Conservation (phyloP, 1,140 invertebrate genomes). For the Micrasema minimum region DNA sequence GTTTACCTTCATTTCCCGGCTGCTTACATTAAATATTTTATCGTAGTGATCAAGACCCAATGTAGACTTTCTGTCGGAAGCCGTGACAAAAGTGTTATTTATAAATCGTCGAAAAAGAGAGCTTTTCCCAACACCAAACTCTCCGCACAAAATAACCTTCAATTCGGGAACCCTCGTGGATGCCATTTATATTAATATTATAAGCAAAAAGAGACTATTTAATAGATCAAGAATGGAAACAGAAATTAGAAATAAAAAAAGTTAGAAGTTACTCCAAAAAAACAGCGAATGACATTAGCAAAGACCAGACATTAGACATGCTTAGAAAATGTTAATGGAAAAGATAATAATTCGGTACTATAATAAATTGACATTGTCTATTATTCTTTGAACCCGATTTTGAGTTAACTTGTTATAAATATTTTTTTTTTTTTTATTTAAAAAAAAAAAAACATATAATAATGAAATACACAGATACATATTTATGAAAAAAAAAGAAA, state of each 20-base stretch:
- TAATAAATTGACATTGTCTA: no score
- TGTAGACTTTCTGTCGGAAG: slow-evolving; percentile 86
- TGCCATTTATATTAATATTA: slow-evolving; percentile 39
- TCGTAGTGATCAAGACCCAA: slow-evolving; percentile 92
- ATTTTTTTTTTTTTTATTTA: no score
- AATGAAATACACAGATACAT: no score
- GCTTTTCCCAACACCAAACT: slow-evolving; percentile 95
- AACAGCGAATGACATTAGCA: neutral
- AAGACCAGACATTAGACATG: neutral
- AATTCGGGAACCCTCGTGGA: slow-evolving; percentile 71
- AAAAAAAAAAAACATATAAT: no score
- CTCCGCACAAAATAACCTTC: slow-evolving; percentile 94
- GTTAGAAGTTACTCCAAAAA: neutral
- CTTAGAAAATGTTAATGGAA: neutral
- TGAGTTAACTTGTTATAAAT: no score
- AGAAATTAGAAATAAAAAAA: no score
- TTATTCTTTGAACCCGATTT: no score
- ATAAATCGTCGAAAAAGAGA: slow-evolving; percentile 91
- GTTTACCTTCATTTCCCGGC: slow-evolving; percentile 81
- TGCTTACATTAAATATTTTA: slow-evolving; percentile 78
- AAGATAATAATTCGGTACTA: neutral
- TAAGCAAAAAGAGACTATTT: neutral
- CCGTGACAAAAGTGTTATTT: slow-evolving; percentile 85
- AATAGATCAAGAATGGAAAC: neutral
- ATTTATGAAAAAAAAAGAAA: no score